Percentiles rank a stretch among this genome's conserved stretches.
Conservation (phyloP, 2,113 vertebrate species). For the Tylochromis polylepis region DNA sequence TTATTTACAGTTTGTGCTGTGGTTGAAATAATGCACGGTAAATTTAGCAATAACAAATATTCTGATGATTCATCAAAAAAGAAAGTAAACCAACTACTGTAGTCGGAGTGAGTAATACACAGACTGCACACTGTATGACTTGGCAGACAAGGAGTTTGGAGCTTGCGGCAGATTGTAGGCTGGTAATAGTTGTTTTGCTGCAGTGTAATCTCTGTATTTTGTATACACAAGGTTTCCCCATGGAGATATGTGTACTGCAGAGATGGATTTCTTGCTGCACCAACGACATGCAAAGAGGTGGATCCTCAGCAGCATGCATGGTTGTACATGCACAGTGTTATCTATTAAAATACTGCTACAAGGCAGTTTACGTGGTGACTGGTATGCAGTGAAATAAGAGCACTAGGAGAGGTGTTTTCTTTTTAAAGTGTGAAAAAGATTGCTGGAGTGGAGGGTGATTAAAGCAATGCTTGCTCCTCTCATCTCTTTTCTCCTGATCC, state of each 20-base stretch:
- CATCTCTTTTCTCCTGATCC: neutral
- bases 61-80: neutral
- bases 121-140: conserved; percentile 14
- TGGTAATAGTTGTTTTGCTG: conserved; percentile 36
- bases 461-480: neutral
- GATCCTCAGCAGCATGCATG: neutral
- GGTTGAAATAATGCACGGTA: neutral
- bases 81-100: neutral
- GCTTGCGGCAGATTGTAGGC: neutral
- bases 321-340: neutral
- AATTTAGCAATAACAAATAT: neutral
- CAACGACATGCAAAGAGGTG: neutral
- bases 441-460: conserved; percentile 3
- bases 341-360: neutral
- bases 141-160: conserved; percentile 1
- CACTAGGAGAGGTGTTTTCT: neutral
- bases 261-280: neutral
- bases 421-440: neutral
- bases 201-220: conserved; percentile 39
- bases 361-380: neutral
- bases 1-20: neutral
- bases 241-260: conserved; percentile 8
- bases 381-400: neutral
- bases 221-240: conserved; percentile 23
- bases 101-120: neutral